These are phyloP conservation scores for Apodemia mormo DNA, from an alignment of 2,888 invertebrate species.

Conservation along the genomic window DNA sequence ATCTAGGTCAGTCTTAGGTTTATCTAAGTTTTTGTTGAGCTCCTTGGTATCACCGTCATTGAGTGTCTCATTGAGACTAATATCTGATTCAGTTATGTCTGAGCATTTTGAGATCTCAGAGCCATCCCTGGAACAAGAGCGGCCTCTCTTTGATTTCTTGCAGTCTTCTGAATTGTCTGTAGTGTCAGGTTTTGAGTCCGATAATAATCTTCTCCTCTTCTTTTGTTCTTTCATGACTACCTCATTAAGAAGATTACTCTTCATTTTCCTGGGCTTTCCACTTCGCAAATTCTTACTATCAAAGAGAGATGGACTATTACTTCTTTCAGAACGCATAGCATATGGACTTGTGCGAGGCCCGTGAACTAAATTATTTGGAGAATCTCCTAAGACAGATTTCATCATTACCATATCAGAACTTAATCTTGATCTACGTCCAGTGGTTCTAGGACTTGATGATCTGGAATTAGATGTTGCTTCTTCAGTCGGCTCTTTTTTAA, in stretches of 20 bases:
- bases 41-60: constrained; percentile 69
- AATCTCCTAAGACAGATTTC: constrained; percentile 70
- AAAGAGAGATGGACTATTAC: constrained; percentile 72
- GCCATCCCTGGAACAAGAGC: constrained; percentile 79
- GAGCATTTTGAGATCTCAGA: constrained; percentile 84
- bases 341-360: constrained; percentile 81
- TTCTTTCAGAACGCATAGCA: constrained; percentile 82
- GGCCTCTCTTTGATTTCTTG: constrained; percentile 70
- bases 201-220: constrained; percentile 77
- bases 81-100: constrained; percentile 83
- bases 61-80: constrained; percentile 82
- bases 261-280: constrained; percentile 84
- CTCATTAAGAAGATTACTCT: constrained; percentile 78
- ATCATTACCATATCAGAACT: constrained; percentile 75
- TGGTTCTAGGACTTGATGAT: constrained; percentile 74
- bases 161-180: constrained; percentile 64
- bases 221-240: constrained; percentile 81
- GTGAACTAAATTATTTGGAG: constrained; percentile 60
- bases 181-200: constrained; percentile 76
- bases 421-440: constrained; percentile 65
- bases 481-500: constrained; percentile 72
- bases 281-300: constrained; percentile 83
- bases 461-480: constrained; percentile 67
- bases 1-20: constrained; percentile 81
- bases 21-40: constrained; percentile 78